These are phyloP conservation scores for Cygnus olor DNA, from an alignment of 2,797 vertebrate genomes.

Conservation along the genomic window DNA sequence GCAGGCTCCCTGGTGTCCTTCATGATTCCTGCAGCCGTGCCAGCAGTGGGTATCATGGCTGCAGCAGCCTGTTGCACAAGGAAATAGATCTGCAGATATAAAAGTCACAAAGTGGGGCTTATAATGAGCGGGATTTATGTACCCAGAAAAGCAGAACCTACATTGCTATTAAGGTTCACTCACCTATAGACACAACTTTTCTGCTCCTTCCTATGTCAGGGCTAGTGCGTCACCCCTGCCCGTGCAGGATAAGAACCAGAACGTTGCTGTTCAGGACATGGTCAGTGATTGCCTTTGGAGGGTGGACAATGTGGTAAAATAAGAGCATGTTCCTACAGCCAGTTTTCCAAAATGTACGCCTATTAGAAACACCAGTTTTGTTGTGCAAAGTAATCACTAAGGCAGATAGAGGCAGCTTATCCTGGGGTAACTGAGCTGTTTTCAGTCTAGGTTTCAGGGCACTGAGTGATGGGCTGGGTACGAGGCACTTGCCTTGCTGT, in stretches of 20 bases:
- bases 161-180: not conserved
- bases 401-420: not conserved
- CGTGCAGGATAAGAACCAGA: not conserved
- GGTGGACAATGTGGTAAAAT: not conserved
- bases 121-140: not conserved
- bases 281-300: not conserved
- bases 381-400: not conserved
- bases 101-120: not conserved
- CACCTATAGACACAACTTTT: not conserved
- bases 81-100: not conserved
- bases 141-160: not conserved
- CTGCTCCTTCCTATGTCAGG: not conserved
- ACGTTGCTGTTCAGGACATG: accelerated
- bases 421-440: not conserved
- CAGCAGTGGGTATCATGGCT: not conserved
- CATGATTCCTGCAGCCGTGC: not conserved
- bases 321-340: not conserved
- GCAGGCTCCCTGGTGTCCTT: not conserved
- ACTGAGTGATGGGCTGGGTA: not conserved
- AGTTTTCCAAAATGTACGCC: not conserved
- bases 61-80: not conserved
- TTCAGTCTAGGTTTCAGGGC: not conserved
- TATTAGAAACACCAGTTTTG: not conserved
- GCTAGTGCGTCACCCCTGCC: not conserved
- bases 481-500: not conserved